Percentiles rank a stretch among this genome's conserved stretches.
These are phyloP conservation scores for Oncopodura yosiiana DNA, from an alignment of 1,140 invertebrate genomes.

Conservation along the genomic window DNA sequence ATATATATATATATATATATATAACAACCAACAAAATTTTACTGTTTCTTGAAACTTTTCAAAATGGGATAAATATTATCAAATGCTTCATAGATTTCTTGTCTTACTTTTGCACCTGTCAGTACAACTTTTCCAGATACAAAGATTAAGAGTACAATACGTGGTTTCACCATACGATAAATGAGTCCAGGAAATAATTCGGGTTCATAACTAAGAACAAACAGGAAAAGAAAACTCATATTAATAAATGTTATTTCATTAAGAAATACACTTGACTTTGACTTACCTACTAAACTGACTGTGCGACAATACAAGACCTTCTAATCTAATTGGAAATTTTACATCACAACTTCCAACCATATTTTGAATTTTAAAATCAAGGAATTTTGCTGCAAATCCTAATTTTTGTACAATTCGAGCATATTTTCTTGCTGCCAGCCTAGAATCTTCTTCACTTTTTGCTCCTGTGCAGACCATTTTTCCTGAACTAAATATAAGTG, in stretches of 20 bases:
- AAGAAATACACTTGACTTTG: neutral
- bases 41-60: constrained; percentile 96
- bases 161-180: constrained; percentile 98
- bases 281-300: constrained; percentile 84
- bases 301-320: constrained; percentile 92
- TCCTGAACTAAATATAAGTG: constrained; percentile 96
- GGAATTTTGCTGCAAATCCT: constrained; percentile 96
- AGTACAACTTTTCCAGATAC: constrained; percentile 97
- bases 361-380: constrained; percentile 99
- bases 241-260: neutral
- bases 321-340: constrained; percentile 95
- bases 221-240: neutral
- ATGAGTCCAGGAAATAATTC: constrained; percentile 97
- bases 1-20: constrained; percentile 1
- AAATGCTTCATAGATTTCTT: constrained; percentile 99
- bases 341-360: constrained; percentile 99
- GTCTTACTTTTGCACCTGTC: constrained; percentile 93
- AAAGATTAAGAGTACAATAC: constrained; percentile 97
- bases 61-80: constrained; percentile 99
- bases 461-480: constrained; percentile 99
- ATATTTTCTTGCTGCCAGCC: constrained; percentile 95
- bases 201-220: constrained; percentile 61
- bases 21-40: constrained; percentile 31
- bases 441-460: constrained; percentile 96
- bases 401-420: constrained; percentile 98